Evolutionary conservation across 2,888 invertebrate species (phyloP).

Genomic region (Sminthurides aquaticus): DNA sequence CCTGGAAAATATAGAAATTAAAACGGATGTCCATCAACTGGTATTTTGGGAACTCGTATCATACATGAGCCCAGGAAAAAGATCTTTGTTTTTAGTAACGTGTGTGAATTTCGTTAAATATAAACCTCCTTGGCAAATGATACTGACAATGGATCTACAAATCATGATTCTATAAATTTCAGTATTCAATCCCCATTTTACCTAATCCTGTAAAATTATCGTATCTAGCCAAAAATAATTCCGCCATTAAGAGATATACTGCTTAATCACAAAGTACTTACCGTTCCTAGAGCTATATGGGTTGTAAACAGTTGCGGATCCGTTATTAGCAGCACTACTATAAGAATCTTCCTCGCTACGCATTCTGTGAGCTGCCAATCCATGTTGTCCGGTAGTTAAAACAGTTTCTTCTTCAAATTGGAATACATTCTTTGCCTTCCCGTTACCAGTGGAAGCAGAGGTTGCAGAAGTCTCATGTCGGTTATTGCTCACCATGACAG

Average conservation of each 20-base stretch:
- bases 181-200: background rate
- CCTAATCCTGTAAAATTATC: background rate
- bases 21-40: background rate
- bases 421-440: slow-evolving; percentile 18
- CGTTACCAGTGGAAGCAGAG: slow-evolving; percentile 4
- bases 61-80: background rate
- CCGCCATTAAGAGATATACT: background rate
- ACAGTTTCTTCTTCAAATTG: slow-evolving; percentile 17
- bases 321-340: slow-evolving; percentile 11
- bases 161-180: background rate
- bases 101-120: background rate
- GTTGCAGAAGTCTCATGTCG: background rate
- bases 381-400: background rate
- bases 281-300: slow-evolving; percentile 39
- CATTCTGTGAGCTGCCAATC: background rate
- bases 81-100: background rate
- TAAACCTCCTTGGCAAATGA: background rate
- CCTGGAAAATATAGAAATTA: background rate
- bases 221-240: background rate
- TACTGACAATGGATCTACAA: background rate
- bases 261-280: slow-evolving; percentile 29
- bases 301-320: slow-evolving; percentile 14
- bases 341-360: slow-evolving; percentile 5
- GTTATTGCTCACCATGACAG: slow-evolving; percentile 37
- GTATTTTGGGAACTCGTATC: background rate